Conservation (phyloP, 1,140 invertebrate species). For the Oppia nitens region DNA sequence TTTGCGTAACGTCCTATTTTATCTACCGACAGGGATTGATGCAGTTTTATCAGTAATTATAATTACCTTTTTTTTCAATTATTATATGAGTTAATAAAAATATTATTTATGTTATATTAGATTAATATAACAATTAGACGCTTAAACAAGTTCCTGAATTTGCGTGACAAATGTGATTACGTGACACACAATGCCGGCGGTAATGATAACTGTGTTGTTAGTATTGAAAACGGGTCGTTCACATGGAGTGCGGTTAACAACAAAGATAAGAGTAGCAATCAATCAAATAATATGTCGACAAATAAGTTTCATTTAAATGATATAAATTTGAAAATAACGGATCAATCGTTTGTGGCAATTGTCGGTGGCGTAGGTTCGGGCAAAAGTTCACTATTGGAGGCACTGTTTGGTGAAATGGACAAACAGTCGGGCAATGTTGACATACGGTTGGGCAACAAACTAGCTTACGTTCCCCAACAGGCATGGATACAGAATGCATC, state of each 20-base stretch:
- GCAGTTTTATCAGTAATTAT: no score
- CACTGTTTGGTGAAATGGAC: constrained; percentile 75
- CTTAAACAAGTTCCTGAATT: constrained; percentile 27
- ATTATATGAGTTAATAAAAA: constrained; percentile 32
- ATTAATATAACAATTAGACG: constrained; percentile 26
- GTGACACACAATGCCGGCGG: constrained; percentile 22
- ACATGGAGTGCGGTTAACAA: constrained; percentile 18
- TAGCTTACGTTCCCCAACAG: no score
- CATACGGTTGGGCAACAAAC: constrained; percentile 29
- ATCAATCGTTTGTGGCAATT: constrained; percentile 54
- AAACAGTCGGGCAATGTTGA: constrained; percentile 59
- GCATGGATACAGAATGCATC: no score
- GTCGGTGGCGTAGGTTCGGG: constrained; percentile 75
- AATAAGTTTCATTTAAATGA: constrained; percentile 42
- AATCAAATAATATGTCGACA: not conserved
- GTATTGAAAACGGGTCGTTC: constrained; percentile 20
- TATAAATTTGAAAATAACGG: constrained; percentile 49
- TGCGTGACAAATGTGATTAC: constrained; percentile 26
- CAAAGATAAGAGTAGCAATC: not conserved
- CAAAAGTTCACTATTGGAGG: constrained; percentile 73
- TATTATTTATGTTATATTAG: constrained; percentile 12
- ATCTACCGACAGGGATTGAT: constrained; percentile 34
- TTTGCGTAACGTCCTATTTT: constrained; percentile 33
- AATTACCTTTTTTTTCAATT: constrained; percentile 13
- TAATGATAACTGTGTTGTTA: constrained; percentile 13